phyloP scores from a whole-genome alignment of 2,797 vertebrate species.

The Enteromius viviparus region DNA sequence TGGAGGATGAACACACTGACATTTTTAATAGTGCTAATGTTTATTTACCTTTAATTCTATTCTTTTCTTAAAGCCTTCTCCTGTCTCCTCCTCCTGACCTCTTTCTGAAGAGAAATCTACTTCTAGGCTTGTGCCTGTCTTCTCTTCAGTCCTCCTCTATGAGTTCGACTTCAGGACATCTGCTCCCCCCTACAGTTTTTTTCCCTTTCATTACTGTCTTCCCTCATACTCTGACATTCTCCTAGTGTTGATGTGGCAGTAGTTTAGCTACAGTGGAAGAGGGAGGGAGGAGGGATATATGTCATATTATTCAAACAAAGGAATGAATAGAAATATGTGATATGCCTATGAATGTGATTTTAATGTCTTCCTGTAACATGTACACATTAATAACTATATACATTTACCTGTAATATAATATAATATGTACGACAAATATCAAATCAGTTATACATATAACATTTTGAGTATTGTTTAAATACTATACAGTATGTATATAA shows the following conservation, averaged over 20 bases:
- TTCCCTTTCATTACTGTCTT: constrained; percentile 47
- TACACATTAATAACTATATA: not conserved
- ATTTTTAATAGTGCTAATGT: not conserved
- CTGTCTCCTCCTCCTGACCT: constrained; percentile 16
- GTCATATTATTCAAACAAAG: not conserved
- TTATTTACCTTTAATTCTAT: constrained; percentile 11
- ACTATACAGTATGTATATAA: too few species aligned
- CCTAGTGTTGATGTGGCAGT: constrained; percentile 63
- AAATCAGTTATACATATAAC: not conserved
- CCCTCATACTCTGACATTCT: constrained; percentile 45
- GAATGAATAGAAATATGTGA: not conserved
- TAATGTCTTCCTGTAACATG: not conserved
- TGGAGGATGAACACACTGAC: not conserved
- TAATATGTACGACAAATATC: too few species aligned
- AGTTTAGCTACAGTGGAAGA: constrained; percentile 36
- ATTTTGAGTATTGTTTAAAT: too few species aligned
- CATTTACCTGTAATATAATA: too few species aligned
- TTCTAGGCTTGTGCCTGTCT: constrained; percentile 49
- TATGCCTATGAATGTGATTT: not conserved
- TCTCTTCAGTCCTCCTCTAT: constrained; percentile 48
- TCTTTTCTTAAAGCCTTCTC: constrained; percentile 12
- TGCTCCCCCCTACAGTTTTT: constrained; percentile 34
- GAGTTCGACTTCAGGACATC: constrained; percentile 50
- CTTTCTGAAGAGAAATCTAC: constrained; percentile 41
- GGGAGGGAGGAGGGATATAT: constrained; percentile 27